Evolutionary conservation across 2,113 vertebrate species (phyloP), one percentile per base, ranked within the genome.

Genomic region (Gopherus evgoodei): DNA sequence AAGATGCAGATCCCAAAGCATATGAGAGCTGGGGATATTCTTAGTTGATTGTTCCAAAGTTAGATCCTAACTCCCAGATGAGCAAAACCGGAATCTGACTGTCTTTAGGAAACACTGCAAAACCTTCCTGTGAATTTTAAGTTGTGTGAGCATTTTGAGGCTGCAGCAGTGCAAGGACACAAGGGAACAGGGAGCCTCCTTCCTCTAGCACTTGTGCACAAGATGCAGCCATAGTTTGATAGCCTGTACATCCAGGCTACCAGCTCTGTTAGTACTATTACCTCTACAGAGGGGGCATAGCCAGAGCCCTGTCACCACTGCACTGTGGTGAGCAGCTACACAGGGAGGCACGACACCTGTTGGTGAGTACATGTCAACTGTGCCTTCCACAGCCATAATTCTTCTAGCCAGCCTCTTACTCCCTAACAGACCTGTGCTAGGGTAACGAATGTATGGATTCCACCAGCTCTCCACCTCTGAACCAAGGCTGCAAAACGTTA

Each of bases 151-250:
- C n/a, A 62, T 57, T 91, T 89, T 4, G 89, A 92, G 80, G 1
- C 35, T 0, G 2, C 62, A 35, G 49, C 3, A 6, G n/a, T 49
- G 54, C 13, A 87, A 8, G 11, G 21, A 13, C 27, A 52, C 62
- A 1, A 31, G 81, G 50, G 3, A 84, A 19, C 10, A 0, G 81
- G 84, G 79, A 76, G 47, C 38, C n/a, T 90, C 19, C 22, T 10
- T 89, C 83, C 84, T 75, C 82, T 0, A 0, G 3, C 3, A 29
- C 0, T 0, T 0, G 79, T 22, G 42, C 8, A 85, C 49, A 84
- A 72, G 25, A 38, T 5, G 29, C 24, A 86, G n/a, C n/a, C 21
- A n/a, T 21, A 87, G 86, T 19, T 35, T 49, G 25, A 75, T 27
- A 90, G 50, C 35, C 47, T 31, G 84, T 80, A 75, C 25, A 81